Evolutionary conservation across 1,140 invertebrate genomes (phyloP), one percentile per base, ranked within the genome.

Genomic region (Drosophila kanapiae): DNA sequence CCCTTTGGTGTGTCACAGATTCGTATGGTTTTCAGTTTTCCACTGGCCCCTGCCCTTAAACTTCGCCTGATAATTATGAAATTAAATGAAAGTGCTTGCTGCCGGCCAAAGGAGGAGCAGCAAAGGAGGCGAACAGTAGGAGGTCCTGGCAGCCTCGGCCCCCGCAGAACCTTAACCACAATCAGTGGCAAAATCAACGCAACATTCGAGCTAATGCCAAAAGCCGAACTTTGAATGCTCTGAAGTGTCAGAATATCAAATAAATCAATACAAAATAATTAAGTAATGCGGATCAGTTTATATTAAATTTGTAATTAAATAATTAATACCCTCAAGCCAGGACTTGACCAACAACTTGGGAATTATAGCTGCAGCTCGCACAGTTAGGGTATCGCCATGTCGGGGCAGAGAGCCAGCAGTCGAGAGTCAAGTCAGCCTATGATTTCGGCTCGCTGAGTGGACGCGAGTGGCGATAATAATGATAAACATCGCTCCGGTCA

Each of bases 391-490:
- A 18, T 47, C 3, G 4, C 23, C 38, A 11, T 1, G 59, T 16
- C 35, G 31, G 31, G 7, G 7, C 13, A 7, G 13, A 37, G 8
- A 9, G 11, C 13, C 2, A 1, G 13, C 10, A 14, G 11, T 13
- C 31, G 5, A 16, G n/a, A 45, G 13, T 23, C 31, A 37, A 54
- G 18, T 8, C n/a, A 23, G 51, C 35, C 48, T 27, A 58, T 49
- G 54, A 67, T 70, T 80, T 63, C 53, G 80, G 31, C 38, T 64
- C 48, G 54, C 42, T 54, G 60, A 48, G 69, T 75, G 80, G 68
- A 68, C 76, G 72, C 72, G 68, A 80, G 78, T 38, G 70, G 64
- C 79, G 75, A 82, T 85, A 86, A 87, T 86, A 75, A 86, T 86
- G 82, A 86, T 85, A 78, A 84, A 84, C 81, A 83, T 76, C 67